Conservation (phyloP, 2,888 invertebrate genomes). For the Melanchra persicariae region DNA sequence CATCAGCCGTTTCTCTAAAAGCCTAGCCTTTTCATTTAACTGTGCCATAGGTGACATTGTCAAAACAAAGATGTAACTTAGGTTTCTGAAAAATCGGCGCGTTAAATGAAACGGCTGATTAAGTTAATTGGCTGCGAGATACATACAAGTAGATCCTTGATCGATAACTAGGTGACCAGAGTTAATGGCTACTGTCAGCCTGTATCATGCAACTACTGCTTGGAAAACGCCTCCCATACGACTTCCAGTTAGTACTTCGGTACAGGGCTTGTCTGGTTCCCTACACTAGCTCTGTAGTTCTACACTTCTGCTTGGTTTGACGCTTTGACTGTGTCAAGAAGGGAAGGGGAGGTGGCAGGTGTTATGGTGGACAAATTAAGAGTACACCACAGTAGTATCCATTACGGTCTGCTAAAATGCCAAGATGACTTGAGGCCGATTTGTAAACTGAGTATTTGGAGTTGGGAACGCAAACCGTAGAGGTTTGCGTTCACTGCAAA, state of each 20-base stretch:
- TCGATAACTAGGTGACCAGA: neutral
- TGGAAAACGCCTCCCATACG: neutral
- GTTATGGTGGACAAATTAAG: too few species aligned
- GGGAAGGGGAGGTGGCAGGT: neutral
- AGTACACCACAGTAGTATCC: too few species aligned
- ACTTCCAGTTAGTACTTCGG: neutral
- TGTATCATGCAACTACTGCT: neutral
- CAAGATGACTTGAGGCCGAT: neutral
- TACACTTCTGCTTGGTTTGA: neutral
- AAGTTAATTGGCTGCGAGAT: too few species aligned
- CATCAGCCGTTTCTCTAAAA: too few species aligned
- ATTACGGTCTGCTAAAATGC: neutral
- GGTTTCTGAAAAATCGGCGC: too few species aligned
- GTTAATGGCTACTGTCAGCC: neutral
- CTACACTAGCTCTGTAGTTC: too few species aligned
- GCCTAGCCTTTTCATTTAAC: too few species aligned
- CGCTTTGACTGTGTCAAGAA: neutral
- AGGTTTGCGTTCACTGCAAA: too few species aligned
- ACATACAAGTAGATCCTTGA: neutral
- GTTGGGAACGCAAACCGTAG: neutral
- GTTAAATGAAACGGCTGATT: too few species aligned
- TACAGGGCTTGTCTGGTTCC: neutral
- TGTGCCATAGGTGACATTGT: too few species aligned
- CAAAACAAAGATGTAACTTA: too few species aligned
- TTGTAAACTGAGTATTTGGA: neutral